A percentile compares a stretch with the other conserved stretches of the same genome.
phyloP scores from a whole-genome alignment of 2,797 vertebrate genomes.

The Novumbra hubbsi region DNA sequence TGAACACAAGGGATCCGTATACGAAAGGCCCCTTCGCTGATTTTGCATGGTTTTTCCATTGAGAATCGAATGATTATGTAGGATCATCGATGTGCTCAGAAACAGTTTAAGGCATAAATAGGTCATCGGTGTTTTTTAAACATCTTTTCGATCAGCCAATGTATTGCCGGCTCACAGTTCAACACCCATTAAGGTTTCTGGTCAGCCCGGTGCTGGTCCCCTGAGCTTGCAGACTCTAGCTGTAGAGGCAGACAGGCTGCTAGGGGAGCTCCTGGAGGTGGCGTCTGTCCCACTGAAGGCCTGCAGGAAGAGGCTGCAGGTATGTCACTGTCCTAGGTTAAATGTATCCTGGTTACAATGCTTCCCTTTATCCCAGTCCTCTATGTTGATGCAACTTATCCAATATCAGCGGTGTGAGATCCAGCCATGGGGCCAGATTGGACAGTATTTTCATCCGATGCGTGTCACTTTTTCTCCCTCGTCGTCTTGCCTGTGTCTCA shows the following conservation, averaged over 20 bases:
- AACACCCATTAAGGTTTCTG: slow-evolving; percentile 39
- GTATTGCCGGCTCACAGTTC: background rate
- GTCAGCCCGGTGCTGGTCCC: slow-evolving; percentile 25
- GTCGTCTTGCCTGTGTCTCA: background rate
- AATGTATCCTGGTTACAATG: background rate
- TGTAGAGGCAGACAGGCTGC: slow-evolving; percentile 45
- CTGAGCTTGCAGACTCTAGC: slow-evolving; percentile 36
- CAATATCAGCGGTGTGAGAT: background rate
- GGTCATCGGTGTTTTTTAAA: background rate
- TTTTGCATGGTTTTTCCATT: background rate
- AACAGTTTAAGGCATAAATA: background rate
- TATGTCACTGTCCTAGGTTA: slow-evolving; percentile 23
- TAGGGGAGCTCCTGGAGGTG: slow-evolving; percentile 49
- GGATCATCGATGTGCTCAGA: background rate
- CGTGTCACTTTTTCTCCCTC: background rate
- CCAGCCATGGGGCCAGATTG: background rate
- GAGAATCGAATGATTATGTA: background rate
- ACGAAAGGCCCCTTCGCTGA: no score
- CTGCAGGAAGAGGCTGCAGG: slow-evolving; percentile 63
- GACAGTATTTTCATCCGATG: background rate
- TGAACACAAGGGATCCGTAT: no score
- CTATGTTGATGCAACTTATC: background rate
- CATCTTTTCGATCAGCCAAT: background rate
- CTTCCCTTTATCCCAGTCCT: background rate
- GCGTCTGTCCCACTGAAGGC: slow-evolving; percentile 51